These are phyloP conservation scores for Sphenodon punctatus DNA, from an alignment of 2,797 vertebrate species.

Conservation along the genomic window DNA sequence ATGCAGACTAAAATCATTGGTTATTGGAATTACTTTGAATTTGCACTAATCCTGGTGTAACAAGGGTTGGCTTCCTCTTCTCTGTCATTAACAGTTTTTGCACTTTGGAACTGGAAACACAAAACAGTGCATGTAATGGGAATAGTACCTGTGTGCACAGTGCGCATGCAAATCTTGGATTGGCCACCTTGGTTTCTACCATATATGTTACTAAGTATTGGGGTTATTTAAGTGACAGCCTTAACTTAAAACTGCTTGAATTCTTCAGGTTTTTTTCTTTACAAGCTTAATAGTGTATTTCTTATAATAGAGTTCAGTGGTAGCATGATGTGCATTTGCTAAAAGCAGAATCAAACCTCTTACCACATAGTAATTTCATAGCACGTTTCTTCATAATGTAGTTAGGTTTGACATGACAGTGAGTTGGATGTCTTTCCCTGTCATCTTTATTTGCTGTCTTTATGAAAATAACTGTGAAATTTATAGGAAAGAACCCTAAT, in stretches of 20 bases:
- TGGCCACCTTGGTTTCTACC: too few species aligned
- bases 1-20: neutral
- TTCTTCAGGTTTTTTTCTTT: neutral
- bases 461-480: neutral
- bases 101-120: too few species aligned
- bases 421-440: too few species aligned
- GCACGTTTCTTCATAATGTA: too few species aligned
- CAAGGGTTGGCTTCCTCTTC: neutral
- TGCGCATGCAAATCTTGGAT: too few species aligned
- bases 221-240: neutral
- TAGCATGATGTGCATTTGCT: conserved; percentile 2
- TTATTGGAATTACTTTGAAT: neutral
- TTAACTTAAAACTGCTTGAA: neutral
- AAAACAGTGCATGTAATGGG: too few species aligned
- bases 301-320: neutral
- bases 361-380: neutral
- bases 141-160: too few species aligned
- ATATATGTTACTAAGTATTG: neutral
- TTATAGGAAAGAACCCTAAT: neutral
- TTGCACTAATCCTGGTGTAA: neutral
- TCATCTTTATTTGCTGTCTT: too few species aligned
- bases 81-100: neutral
- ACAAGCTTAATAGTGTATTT: neutral
- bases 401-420: too few species aligned
- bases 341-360: neutral